phyloP scores from a whole-genome alignment of 2,888 invertebrate species.

The Linyphia triangularis region DNA sequence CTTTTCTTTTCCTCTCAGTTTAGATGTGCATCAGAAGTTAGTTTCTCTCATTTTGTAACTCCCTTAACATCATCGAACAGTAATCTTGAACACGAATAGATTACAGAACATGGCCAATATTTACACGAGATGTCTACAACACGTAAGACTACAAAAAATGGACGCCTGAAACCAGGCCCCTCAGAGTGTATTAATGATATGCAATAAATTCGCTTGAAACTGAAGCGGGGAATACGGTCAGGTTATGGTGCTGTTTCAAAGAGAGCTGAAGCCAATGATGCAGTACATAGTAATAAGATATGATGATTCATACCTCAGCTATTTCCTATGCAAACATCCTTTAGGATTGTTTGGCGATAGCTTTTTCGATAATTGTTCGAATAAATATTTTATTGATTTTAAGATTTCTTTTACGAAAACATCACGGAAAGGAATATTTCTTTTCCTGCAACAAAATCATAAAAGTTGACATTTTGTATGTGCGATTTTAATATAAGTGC shows the following conservation, averaged over 20 bases:
- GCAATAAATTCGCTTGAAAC: not conserved
- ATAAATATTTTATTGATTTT: too few species aligned
- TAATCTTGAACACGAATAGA: not conserved
- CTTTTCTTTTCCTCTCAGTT: conserved; percentile 12
- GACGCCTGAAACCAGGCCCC: not conserved
- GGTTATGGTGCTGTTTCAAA: not conserved
- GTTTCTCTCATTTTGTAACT: conserved; percentile 53
- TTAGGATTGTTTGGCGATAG: too few species aligned
- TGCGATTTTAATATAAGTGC: too few species aligned
- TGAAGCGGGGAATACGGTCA: not conserved
- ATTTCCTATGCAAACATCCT: too few species aligned
- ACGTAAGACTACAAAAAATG: not conserved
- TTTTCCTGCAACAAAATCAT: too few species aligned
- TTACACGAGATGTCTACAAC: conserved; percentile 3
- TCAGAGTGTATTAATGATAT: not conserved
- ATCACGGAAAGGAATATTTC: too few species aligned
- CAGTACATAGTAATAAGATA: not conserved
- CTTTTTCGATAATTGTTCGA: too few species aligned
- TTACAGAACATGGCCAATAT: conserved; percentile 18
- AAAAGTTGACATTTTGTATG: too few species aligned
- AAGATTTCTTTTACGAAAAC: too few species aligned
- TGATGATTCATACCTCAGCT: too few species aligned
- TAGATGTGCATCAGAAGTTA: not conserved
- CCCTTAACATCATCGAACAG: conserved; percentile 7
- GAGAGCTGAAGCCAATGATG: not conserved